Evolutionary conservation across 2,113 vertebrate species (phyloP).

Genomic region (Cervus canadensis): DNA sequence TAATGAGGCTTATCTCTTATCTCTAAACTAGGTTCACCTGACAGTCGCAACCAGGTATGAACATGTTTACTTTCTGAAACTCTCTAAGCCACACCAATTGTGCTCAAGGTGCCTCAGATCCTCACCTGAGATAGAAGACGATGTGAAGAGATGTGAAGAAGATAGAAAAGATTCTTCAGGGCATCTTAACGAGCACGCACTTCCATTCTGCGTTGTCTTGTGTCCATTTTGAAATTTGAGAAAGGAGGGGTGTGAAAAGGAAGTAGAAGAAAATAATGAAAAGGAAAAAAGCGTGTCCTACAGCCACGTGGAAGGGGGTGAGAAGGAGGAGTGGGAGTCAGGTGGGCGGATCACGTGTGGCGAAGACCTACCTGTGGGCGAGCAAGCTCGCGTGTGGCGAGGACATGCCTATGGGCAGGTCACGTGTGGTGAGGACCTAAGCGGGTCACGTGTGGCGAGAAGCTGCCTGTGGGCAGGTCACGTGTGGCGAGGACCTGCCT

Average conservation of each 20-base stretch:
- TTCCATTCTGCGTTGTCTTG: neutral
- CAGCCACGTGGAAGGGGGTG: neutral
- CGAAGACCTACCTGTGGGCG: accelerated
- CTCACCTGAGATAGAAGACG: too few relatives aligned
- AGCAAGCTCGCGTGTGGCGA: too few relatives aligned
- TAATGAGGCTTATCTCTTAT: neutral
- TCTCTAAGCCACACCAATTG: neutral
- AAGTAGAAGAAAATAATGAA: neutral
- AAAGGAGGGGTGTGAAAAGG: neutral
- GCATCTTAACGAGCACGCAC: accelerated
- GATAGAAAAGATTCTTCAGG: accelerated
- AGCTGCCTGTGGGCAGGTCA: too few relatives aligned
- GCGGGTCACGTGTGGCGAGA: too few relatives aligned
- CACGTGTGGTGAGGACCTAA: too few relatives aligned
- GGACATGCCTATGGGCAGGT: too few relatives aligned
- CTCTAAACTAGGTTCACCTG: neutral
- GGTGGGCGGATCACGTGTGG: accelerated
- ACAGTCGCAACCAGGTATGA: neutral
- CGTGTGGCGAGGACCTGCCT: too few relatives aligned
- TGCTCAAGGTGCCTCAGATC: neutral
- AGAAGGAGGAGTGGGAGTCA: neutral
- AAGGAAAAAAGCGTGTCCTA: neutral
- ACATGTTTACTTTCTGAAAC: neutral
- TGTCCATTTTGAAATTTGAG: neutral
- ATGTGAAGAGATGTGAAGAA: neutral